Base-by-base conservation (phyloP, 2,797 vertebrate species). In the Sphaeramia orbicularis region DNA sequence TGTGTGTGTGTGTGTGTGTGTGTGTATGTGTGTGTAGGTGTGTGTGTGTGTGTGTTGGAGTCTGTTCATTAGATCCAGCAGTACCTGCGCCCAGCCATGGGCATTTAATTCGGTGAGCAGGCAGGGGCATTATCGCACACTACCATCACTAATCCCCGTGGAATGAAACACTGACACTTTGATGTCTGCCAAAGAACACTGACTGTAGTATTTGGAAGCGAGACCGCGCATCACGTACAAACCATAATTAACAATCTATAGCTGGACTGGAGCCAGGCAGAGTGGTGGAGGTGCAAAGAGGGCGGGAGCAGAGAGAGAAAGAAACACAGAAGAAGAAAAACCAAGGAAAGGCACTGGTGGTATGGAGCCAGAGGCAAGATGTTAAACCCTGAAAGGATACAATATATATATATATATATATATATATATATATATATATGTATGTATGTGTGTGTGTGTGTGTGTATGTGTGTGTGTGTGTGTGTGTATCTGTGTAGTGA, bases 241-340 rank as follows among this genome's bases (percentile, higher is more conserved):
- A 68, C 83, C 66, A 37, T 90, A 91, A 92, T 92, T 90, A 93
- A 88, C 87, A 89, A 92, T 93, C 90, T 91, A 89, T 91, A 86
- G 85, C 88, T 91, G 90, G 91, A 89, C 75, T 49, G 1, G 15
- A 70, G 86, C 92, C 90, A 93, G 83, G 69, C 63, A 15, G 65
- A 80, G 84, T 8, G 40, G 63, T 76, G 67, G 61, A 81, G 63
- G 62, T 61, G 73, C 41, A 12, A 14, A 44, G 35, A 68, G 74
- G 74, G 72, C 1, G n/a, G 16, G 41, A 63, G 66, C 24, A 14
- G 32, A 66, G 24, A 62, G 19, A 41, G 48, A 42, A 40, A 49
- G 37, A 59, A 32, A 24, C 35, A 30, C n/a, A 61, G 60, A 49
- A 41, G 48, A 40, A 53, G 61, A 55, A 41, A 71, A 52, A 59